Evolutionary conservation across 2,797 vertebrate species (phyloP).

Genomic region (Erithacus rubecula): DNA sequence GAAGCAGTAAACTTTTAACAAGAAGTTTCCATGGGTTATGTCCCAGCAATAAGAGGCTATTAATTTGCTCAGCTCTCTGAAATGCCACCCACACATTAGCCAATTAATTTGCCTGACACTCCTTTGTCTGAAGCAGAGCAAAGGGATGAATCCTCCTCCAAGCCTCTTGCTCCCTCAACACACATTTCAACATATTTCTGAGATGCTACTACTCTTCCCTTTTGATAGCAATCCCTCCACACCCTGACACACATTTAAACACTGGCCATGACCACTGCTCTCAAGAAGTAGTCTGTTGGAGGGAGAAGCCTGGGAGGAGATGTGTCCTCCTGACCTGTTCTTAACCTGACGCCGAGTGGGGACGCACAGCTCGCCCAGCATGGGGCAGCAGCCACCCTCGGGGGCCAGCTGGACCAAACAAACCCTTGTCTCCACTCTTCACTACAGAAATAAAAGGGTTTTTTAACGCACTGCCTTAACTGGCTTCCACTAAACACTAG

Average conservation of each 20-base stretch:
- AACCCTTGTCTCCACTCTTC: not conserved
- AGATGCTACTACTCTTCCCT: not conserved
- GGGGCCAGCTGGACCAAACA: not conserved
- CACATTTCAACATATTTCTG: not conserved
- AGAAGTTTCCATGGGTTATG: not conserved
- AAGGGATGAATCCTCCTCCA: not conserved
- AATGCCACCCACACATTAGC: not conserved
- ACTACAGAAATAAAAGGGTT: not conserved
- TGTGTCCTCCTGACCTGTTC: not conserved
- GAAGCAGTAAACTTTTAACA: not conserved
- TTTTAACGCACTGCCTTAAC: not conserved
- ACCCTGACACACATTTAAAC: not conserved
- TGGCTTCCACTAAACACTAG: not conserved
- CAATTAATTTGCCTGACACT: not conserved
- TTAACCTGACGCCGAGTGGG: not conserved
- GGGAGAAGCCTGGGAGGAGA: not conserved
- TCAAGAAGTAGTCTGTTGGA: not conserved
- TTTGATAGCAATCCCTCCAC: not conserved
- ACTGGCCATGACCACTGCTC: not conserved
- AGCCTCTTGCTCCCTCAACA: not conserved
- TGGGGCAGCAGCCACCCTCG: fast-evolving
- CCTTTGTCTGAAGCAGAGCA: not conserved
- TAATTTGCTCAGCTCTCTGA: not conserved
- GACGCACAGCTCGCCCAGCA: fast-evolving
- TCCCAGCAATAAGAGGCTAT: not conserved